Base-by-base conservation (phyloP, 2,888 invertebrate genomes). In the Melinaea marsaeus region DNA sequence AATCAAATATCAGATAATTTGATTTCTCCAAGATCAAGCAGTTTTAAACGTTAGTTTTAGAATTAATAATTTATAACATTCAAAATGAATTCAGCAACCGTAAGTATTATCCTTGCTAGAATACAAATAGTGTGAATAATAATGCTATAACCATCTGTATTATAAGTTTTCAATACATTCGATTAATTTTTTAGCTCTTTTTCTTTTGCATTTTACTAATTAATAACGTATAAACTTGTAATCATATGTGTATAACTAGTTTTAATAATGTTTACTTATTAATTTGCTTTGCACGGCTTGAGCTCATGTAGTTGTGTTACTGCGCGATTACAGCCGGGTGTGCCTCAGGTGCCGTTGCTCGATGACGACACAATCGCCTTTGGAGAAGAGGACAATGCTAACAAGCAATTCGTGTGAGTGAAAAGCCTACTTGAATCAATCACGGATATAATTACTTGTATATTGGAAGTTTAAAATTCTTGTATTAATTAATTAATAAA, bases 331-430 rank as follows among this genome's bases (percentile, higher is more conserved):
- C 90, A 90, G 89, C 88, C 89, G 66, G 85, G 84, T 88, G 87
- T 90, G 88, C 92, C 92, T 62, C 90, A 96, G 97, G 95, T 96
- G 91, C 95, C 98, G 79, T 90, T 96, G 75, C 92, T 96, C 78
- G 95, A 95, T 74, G 96, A 97, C 79, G 97, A 97, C 85, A 95
- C 96, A 37, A 92, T 96, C 71, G 96, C 95, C 55, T 97, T 97
- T 76, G 97, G 96, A 0, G 96, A 97, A 70, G 97, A 97, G 83
- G 95, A 96, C 75, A 93, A 93, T 61, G 87, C 86, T 33, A 81
- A 75, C 63, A 91, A 91, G 70, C 83, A 83, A 67, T 88, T 90
- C 79, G 84, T 89, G 90, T 90, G 71, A 89, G 90, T 86, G 47
- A 13, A 13, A 45, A 22, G 32, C 32, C 11, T 9, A 51, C 32